A percentile compares a stretch with the other conserved stretches of the same genome.
Evolutionary conservation across 2,797 vertebrate species (phyloP).

Genomic region (Gymnoscopelus microlampas): DNA sequence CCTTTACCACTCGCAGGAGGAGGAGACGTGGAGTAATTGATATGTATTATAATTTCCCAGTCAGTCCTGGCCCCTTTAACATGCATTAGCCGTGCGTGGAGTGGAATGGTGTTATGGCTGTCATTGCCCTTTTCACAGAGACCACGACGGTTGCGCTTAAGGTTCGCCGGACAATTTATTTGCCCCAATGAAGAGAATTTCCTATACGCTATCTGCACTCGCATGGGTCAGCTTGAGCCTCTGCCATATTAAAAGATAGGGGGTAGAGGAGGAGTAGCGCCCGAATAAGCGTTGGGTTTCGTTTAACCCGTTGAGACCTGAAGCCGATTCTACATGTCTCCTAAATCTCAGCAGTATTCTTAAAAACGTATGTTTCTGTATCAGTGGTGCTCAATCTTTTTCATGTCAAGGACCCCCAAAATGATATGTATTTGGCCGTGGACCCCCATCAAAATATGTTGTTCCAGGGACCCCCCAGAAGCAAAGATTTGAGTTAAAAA

Average conservation of each 20-base stretch:
- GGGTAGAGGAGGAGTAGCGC: slow-evolving; percentile 5
- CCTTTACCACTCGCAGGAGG: slow-evolving; percentile 52
- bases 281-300: slow-evolving; percentile 25
- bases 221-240: slow-evolving; percentile 40
- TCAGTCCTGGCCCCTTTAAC: slow-evolving; percentile 54
- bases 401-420: too few species aligned
- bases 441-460: too few species aligned
- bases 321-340: too few species aligned
- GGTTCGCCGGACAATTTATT: slow-evolving; percentile 62
- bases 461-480: too few species aligned
- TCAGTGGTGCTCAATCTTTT: too few species aligned
- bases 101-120: slow-evolving; percentile 59
- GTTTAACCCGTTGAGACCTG: too few species aligned
- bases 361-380: too few species aligned
- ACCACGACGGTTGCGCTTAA: slow-evolving; percentile 44
- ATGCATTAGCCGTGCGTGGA: slow-evolving; percentile 67
- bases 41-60: slow-evolving; percentile 73
- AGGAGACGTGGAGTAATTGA: slow-evolving; percentile 56
- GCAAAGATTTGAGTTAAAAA: too few species aligned
- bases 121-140: slow-evolving; percentile 56
- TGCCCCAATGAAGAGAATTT: slow-evolving; percentile 44
- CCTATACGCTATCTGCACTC: slow-evolving; percentile 37
- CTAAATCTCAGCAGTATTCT: too few species aligned
- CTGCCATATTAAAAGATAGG: slow-evolving; percentile 33
- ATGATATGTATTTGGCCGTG: too few species aligned